Evolutionary conservation across 53 echinoderm and acorn worm genomes (phyloP).

Genomic region (Apostichopus leukothele): DNA sequence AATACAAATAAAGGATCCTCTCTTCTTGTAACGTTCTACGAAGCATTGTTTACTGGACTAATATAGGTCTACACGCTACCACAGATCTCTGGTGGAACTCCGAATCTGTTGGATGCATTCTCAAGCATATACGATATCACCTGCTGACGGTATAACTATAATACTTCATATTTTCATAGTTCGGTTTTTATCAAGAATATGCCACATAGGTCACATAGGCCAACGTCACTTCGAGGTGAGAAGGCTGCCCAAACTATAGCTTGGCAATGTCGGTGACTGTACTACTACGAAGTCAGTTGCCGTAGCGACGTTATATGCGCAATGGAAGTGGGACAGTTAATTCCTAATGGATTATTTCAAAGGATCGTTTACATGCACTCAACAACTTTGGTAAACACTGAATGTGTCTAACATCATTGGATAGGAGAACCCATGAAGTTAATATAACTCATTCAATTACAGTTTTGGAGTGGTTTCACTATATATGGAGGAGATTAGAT

Average conservation of each 20-base stretch:
- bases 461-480: neutral
- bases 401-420: neutral
- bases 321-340: too few relatives aligned
- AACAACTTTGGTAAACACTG: conserved; percentile 6
- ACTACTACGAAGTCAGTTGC: neutral
- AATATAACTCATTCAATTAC: neutral
- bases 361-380: neutral
- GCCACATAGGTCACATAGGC: neutral
- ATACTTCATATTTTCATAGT: neutral
- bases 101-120: too few relatives aligned
- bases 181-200: neutral
- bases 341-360: neutral
- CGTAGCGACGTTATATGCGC: conserved; percentile 36
- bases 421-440: neutral
- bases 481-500: neutral
- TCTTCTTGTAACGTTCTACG: neutral
- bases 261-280: neutral
- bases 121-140: too few relatives aligned
- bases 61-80: neutral
- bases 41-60: neutral
- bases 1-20: conserved; percentile 5
- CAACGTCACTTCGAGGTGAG: neutral
- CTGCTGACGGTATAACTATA: neutral
- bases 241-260: too few relatives aligned
- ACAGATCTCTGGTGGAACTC: too few relatives aligned